A percentile compares a stretch with the other conserved stretches of the same genome.
Conservation (phyloP, 2,797 vertebrate species). For the Pempheris klunzingeri region DNA sequence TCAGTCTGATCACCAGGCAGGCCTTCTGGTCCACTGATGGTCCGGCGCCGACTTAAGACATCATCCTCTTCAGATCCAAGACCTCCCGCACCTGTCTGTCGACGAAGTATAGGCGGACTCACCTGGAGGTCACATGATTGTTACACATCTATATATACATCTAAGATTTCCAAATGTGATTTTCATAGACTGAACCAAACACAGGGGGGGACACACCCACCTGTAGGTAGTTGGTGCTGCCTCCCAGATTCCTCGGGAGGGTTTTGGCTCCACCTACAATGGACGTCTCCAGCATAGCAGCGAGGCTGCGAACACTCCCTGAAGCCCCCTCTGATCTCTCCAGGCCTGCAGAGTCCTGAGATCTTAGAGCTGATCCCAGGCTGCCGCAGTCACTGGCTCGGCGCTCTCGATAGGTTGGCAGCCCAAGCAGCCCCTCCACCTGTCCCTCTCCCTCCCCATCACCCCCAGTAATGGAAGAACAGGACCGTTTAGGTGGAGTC, state of each 20-base stretch:
- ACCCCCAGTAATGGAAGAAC: conserved; percentile 92
- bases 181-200: neutral
- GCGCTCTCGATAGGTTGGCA: conserved; percentile 86
- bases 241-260: conserved; percentile 76
- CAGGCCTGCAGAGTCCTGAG: conserved; percentile 75
- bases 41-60: conserved; percentile 91
- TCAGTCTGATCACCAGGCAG: conserved; percentile 67
- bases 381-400: conserved; percentile 91
- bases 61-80: conserved; percentile 93
- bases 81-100: conserved; percentile 91
- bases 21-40: conserved; percentile 91
- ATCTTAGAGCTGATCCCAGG: conserved; percentile 77
- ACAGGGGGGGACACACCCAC: conserved; percentile 59
- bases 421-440: conserved; percentile 77
- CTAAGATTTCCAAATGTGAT: neutral
- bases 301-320: conserved; percentile 95
- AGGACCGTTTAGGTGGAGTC: conserved; percentile 96
- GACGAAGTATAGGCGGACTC: conserved; percentile 82
- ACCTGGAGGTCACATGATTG: conserved; percentile 68
- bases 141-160: conserved; percentile 24
- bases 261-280: conserved; percentile 90
- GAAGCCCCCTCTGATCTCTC: conserved; percentile 84
- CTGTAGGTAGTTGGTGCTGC: conserved; percentile 78
- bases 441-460: conserved; percentile 87
- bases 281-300: conserved; percentile 95